Conservation (phyloP, 1,140 invertebrate species). For the Thaumetopoea pityocampa region DNA sequence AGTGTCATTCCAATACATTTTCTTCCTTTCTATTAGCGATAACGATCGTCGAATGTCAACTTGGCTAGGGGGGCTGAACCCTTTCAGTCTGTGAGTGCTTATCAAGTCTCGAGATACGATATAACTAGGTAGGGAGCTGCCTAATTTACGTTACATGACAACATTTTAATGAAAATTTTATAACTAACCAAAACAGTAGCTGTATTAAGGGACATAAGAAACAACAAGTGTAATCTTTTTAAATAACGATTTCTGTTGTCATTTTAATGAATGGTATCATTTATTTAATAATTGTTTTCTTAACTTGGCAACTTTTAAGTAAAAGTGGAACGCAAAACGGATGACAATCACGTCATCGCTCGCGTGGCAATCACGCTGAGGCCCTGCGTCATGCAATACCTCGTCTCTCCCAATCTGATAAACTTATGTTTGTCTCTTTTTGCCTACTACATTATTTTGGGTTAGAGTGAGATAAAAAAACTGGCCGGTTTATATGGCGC, state of each 20-base stretch:
- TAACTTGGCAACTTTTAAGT: conserved; percentile 39
- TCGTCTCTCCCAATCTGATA: conserved; percentile 8
- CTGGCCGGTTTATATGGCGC: conserved; percentile 21
- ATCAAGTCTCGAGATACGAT: too few species aligned
- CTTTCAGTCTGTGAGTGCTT: too few species aligned
- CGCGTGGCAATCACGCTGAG: conserved; percentile 49
- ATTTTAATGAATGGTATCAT: conserved; percentile 10
- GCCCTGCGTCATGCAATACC: conserved; percentile 38
- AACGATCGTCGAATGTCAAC: too few species aligned
- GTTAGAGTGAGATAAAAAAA: conserved; percentile 22
- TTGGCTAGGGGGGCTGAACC: too few species aligned
- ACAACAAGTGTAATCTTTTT: conserved; percentile 3
- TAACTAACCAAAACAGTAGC: background rate
- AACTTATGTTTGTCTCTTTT: conserved; percentile 34
- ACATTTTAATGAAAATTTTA: conserved; percentile 4
- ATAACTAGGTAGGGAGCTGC: too few species aligned
- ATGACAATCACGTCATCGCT: conserved; percentile 52
- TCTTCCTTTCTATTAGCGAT: too few species aligned
- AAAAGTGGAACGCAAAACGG: conserved; percentile 52
- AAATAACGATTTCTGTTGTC: conserved; percentile 3
- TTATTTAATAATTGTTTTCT: conserved; percentile 23
- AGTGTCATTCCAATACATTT: too few species aligned
- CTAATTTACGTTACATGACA: conserved; percentile 1
- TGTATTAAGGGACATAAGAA: conserved; percentile 8
- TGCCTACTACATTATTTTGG: background rate